phyloP scores from a whole-genome alignment of 2,113 vertebrate species.

The Pseudopipra pipra region DNA sequence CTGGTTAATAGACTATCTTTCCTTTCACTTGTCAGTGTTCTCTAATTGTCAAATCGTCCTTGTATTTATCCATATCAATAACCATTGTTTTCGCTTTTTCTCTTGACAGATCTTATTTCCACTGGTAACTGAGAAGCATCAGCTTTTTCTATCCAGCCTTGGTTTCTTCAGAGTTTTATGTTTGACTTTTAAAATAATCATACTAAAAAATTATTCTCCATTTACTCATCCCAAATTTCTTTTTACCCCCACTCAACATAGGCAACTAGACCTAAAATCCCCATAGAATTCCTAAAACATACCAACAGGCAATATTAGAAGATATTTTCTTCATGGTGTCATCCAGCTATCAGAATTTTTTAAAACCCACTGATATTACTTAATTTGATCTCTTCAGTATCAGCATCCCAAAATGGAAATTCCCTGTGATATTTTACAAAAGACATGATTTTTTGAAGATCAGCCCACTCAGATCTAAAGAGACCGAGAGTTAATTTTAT shows the following conservation, averaged over 20 bases:
- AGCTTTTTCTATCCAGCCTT: not conserved
- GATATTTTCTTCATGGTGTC: fast-evolving
- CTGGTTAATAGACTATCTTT: not conserved
- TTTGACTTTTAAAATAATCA: not conserved
- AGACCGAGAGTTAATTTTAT: not conserved
- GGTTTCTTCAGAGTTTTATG: not conserved
- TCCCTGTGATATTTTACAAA: not conserved
- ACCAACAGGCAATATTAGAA: not conserved
- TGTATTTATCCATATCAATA: not conserved
- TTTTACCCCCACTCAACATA: not conserved
- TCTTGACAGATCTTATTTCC: not conserved
- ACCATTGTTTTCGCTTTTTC: not conserved
- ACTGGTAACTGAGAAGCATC: not conserved
- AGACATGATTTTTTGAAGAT: not conserved
- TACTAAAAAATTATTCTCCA: not conserved
- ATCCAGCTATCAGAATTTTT: not conserved
- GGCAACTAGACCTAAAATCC: not conserved
- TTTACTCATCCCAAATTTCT: not conserved
- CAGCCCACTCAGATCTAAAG: not conserved
- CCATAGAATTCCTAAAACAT: not conserved
- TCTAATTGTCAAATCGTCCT: not conserved
- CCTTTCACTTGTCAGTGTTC: not conserved
- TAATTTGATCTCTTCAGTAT: not conserved
- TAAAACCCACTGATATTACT: not conserved
- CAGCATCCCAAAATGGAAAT: not conserved